These are phyloP conservation scores for Oreochromis aureus DNA, from an alignment of 2,113 vertebrate species.

Conservation along the genomic window DNA sequence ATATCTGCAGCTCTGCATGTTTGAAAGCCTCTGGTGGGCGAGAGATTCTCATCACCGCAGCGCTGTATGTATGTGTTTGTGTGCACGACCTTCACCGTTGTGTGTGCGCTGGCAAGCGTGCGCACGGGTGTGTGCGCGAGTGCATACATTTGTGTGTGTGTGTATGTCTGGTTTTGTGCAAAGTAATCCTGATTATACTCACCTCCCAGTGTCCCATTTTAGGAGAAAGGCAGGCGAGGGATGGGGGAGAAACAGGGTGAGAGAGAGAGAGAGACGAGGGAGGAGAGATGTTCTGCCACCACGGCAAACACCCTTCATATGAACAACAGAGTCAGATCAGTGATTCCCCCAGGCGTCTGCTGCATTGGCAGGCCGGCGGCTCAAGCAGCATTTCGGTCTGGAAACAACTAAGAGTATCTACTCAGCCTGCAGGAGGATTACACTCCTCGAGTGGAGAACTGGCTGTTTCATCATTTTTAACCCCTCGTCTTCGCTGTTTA, in stretches of 20 bases:
- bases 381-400: constrained; percentile 46
- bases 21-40: constrained; percentile 59
- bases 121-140: neutral
- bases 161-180: constrained; percentile 33
- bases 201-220: constrained; percentile 66
- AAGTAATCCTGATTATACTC: constrained; percentile 64
- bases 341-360: constrained; percentile 56
- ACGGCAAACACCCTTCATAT: constrained; percentile 55
- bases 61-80: neutral
- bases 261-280: constrained; percentile 25
- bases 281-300: constrained; percentile 47
- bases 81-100: neutral
- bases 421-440: constrained; percentile 63
- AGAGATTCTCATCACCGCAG: constrained; percentile 48
- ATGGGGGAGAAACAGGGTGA: constrained; percentile 14
- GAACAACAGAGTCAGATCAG: constrained; percentile 62
- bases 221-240: constrained; percentile 34
- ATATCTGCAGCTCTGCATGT: constrained; percentile 64
- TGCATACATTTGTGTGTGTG: neutral
- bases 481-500: constrained; percentile 17
- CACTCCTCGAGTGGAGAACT: constrained; percentile 47
- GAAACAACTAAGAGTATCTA: constrained; percentile 57
- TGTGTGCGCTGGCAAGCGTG: neutral
- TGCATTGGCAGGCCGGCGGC: constrained; percentile 58
- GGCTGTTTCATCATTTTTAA: constrained; percentile 43